Evolutionary conservation across 2,888 invertebrate genomes (phyloP), one percentile per base, ranked within the genome.

Genomic region (Temnothorax rugatulus): DNA sequence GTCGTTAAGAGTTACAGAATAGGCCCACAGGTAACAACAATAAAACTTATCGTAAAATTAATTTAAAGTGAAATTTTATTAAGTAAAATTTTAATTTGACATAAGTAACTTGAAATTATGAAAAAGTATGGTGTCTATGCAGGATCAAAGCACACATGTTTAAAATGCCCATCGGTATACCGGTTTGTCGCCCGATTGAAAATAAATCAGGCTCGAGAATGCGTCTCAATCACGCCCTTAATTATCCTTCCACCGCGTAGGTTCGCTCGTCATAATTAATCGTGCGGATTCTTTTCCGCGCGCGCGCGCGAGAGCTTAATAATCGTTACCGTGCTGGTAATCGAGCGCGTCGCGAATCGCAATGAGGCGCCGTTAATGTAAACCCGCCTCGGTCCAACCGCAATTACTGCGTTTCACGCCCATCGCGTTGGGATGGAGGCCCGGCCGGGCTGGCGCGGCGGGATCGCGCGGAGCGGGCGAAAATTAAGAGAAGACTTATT

Each of bases 401-500:
- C 86, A 85, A 88, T 90, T 88, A 88, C 82, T 50, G 77, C 59
- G 86, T 87, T 87, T 87, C 88, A 86, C 89, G 89, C 88, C 82
- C 84, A 83, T 89, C 86, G 79, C 34, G 47, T 63, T 29, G 83
- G 34, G 52, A 15, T 44, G 44, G 11, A 25, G 79, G 63, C 15
- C 64, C 52, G 82, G n/a, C 25, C 8, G 86, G 29, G 29, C 29
- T 29, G 29, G 29, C 29, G 29, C 29, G 29, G 41, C 57, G 29
- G 29, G 50, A 61, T 68, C 66, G 54, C 25, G 54, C 34, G 34
- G 18, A 52, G 15, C 59, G 50, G 34, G 69, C 74, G 83, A 89
- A 89, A 81, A 90, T 89, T 88, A 90, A 85, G 87, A 83, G 81
- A 77, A 86, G 88, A 88, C 85, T 86, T 85, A 90, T 90, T 84